Conservation (phyloP, 2,888 invertebrate genomes). For the Holacanthella duospinosa region DNA sequence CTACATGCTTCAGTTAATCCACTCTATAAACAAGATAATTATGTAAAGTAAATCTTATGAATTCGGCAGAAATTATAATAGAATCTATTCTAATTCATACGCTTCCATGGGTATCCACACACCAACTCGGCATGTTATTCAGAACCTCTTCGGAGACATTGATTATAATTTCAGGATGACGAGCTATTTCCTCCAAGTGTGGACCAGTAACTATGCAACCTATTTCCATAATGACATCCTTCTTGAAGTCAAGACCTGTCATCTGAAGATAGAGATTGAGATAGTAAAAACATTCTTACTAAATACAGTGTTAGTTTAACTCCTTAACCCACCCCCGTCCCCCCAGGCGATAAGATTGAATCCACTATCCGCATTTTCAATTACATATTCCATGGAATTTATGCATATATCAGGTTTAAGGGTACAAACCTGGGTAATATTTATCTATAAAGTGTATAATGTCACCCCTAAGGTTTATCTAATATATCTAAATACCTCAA, state of each 20-base stretch:
- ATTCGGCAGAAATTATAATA: neutral
- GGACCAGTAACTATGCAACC: slow-evolving; percentile 79
- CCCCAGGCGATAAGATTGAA: no score
- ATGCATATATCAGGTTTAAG: no score
- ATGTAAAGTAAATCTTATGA: slow-evolving; percentile 8
- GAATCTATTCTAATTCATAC: slow-evolving; percentile 47
- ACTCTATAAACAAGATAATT: slow-evolving; percentile 53
- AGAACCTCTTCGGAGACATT: slow-evolving; percentile 63
- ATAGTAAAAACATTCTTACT: neutral
- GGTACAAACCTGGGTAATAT: no score
- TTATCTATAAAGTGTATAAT: no score
- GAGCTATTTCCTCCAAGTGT: slow-evolving; percentile 61
- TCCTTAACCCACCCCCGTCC: no score
- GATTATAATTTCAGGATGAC: slow-evolving; percentile 64
- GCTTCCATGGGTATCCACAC: slow-evolving; percentile 62
- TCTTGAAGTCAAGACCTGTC: slow-evolving; percentile 73
- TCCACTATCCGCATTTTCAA: no score
- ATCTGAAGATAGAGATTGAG: slow-evolving; percentile 49
- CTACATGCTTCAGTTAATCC: slow-evolving; percentile 65
- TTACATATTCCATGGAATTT: no score
- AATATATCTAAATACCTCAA: neutral
- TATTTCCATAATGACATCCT: slow-evolving; percentile 74
- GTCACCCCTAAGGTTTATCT: neutral
- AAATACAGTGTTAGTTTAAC: slow-evolving; percentile 2
- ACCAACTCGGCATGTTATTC: slow-evolving; percentile 74